Conservation (phyloP, 1,140 invertebrate species). For the Gryllus bimaculatus region DNA sequence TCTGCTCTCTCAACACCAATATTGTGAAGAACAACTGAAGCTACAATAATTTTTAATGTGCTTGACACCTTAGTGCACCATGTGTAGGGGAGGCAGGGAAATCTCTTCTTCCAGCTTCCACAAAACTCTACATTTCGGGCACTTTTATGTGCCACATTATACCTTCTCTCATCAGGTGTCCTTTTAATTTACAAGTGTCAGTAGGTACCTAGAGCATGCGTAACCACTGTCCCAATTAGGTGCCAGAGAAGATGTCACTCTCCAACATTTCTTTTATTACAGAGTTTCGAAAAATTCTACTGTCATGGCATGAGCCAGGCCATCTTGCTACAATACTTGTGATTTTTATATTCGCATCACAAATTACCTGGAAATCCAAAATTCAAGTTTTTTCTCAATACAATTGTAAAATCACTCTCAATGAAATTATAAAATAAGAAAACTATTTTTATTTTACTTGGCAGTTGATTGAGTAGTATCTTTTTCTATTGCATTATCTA, state of each 20-base stretch:
- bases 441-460: neutral
- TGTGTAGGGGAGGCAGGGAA: neutral
- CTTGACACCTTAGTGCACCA: neutral
- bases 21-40: neutral
- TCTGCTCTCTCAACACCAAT: neutral
- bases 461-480: neutral
- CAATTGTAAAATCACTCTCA: neutral
- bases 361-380: neutral
- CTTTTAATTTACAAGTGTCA: neutral
- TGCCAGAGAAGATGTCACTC: neutral
- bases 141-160: neutral
- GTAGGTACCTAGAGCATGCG: neutral
- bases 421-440: neutral
- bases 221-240: neutral
- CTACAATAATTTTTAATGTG: neutral
- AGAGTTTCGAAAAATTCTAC: neutral
- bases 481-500: neutral
- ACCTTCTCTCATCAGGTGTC: neutral
- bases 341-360: neutral
- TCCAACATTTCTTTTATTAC: neutral
- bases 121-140: neutral
- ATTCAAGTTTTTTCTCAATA: neutral
- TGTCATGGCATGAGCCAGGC: neutral
- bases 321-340: neutral
- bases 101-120: too few relatives aligned